Evolutionary conservation across 64 coral and sea anemone species (phyloP), one percentile per base, ranked within the genome.

Genomic region (Porites lutea): DNA sequence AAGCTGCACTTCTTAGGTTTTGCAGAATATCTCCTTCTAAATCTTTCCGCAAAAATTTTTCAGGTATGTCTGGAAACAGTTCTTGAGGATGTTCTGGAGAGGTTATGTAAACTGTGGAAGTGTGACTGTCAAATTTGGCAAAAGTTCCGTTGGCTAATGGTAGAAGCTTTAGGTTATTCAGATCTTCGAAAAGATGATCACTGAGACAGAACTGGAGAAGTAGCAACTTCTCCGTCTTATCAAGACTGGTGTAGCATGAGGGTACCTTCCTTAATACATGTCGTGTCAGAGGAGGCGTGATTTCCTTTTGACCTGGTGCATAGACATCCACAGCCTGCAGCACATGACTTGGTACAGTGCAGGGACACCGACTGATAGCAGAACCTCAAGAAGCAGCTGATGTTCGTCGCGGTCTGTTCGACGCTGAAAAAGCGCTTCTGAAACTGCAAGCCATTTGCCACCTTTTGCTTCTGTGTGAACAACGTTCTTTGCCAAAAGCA

Each of bases 341-440:
- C 16, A 97, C 88, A 59, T 92, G 92, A 62, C 4, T 10, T 4
- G 95, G 95, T 59, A 88, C 82, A 70, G 88, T 82, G 94, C 51
- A 19, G 78, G 79, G 70, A 91, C 19, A 15, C 80, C 66, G 46
- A 77, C 77, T 50, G 23, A 48, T 4, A 87, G 45, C 78, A 98
- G 78, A 11, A 86, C 78, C 48, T 45, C 2, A 4, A 74, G 13
- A 16, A 74, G 72, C 72, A 74, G 72, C 4, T 74, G 43, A 3
- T 74, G 6, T 22, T 78, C 13, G 27, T 55, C 67, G n/a, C 55
- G 61, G 67, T 62, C 74, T 19, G 73, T 14, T 6, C 74, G 16
- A 50, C 43, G 72, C 14, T 94, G 83, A 71, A 98, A 67, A n/a
- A 91, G 70, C 1, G 75, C 83, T 48, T 89, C 85, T 47, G 74